A percentile compares a stretch with the other conserved stretches of the same genome.
These are phyloP conservation scores for Chlorodrepanis virens DNA, from an alignment of 2,113 vertebrate genomes.

Conservation along the genomic window DNA sequence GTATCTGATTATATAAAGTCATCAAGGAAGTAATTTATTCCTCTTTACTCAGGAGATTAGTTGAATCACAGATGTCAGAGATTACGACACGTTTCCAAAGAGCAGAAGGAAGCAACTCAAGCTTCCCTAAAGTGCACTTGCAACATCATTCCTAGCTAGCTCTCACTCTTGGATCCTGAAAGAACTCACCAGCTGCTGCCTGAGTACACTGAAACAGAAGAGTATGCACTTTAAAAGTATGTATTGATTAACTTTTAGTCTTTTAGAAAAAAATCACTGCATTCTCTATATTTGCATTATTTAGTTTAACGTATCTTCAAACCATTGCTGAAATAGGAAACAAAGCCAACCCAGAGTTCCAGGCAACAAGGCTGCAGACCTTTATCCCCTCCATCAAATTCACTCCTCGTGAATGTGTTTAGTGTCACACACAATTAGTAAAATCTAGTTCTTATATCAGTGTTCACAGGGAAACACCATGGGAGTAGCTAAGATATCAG, in stretches of 20 bases:
- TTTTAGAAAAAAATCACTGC: not conserved
- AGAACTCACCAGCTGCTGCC: not conserved
- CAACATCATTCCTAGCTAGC: not conserved
- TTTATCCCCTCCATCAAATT: not conserved
- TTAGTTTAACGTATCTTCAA: not conserved
- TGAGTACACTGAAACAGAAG: not conserved
- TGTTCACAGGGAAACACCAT: not conserved
- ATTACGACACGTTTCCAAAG: not conserved
- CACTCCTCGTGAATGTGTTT: fast-evolving
- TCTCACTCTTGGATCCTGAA: not conserved
- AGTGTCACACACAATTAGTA: not conserved
- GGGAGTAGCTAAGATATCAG: not conserved
- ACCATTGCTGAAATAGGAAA: not conserved
- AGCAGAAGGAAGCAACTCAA: not conserved
- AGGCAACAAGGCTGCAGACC: not conserved
- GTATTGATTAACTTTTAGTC: not conserved
- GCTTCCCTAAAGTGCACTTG: not conserved
- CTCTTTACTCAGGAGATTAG: not conserved
- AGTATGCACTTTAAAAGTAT: not conserved
- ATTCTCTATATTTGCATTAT: not conserved
- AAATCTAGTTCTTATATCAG: not conserved
- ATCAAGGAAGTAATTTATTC: not conserved
- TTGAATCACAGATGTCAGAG: not conserved
- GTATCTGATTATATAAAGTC: not conserved
- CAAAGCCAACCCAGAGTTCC: not conserved